phyloP scores from a whole-genome alignment of 2,113 vertebrate genomes.

The Syngnathus floridae region DNA sequence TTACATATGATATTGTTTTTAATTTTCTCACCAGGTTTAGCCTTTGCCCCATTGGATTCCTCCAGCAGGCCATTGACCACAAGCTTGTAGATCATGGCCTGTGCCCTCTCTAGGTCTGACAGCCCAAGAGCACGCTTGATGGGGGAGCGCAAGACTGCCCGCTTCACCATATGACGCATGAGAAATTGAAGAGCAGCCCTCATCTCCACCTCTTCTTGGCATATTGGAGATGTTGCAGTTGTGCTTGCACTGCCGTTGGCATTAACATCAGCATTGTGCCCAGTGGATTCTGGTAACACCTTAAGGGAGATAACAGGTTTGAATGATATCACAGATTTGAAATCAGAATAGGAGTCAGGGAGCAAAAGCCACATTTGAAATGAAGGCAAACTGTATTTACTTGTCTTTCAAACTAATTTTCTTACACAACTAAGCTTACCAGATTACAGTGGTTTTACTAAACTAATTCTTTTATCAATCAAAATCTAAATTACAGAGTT shows the following conservation, averaged over 20 bases:
- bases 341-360: neutral
- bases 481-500: neutral
- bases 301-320: conserved; percentile 30
- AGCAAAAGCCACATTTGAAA: neutral
- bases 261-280: conserved; percentile 87
- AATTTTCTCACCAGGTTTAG: conserved; percentile 74
- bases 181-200: conserved; percentile 90
- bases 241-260: conserved; percentile 42
- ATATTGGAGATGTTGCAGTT: conserved; percentile 66
- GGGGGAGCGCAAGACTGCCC: conserved; percentile 91
- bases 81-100: conserved; percentile 95
- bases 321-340: neutral
- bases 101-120: conserved; percentile 87
- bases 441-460: neutral
- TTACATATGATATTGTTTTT: no score
- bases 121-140: conserved; percentile 90
- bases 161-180: conserved; percentile 97
- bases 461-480: neutral
- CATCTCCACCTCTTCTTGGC: conserved; percentile 89
- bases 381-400: neutral
- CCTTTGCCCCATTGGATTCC: conserved; percentile 78
- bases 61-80: conserved; percentile 89
- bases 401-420: neutral
- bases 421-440: neutral
- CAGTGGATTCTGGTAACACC: conserved; percentile 79